Evolutionary conservation across 2,888 invertebrate genomes (phyloP).

Genomic region (Hartigia nigra): DNA sequence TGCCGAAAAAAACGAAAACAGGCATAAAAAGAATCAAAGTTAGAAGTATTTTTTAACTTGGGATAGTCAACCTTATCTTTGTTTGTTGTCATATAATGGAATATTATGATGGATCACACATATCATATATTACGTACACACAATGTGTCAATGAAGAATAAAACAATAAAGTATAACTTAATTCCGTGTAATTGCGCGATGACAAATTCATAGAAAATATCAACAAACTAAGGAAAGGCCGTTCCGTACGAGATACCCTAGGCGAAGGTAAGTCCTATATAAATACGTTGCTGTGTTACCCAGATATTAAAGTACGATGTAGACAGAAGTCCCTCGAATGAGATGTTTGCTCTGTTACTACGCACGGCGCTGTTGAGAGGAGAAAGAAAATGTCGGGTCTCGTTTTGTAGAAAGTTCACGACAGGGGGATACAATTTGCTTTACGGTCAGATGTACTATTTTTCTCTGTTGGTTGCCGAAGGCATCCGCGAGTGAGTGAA

Average conservation of each 20-base stretch:
- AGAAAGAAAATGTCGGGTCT: neutral
- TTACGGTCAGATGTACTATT: constrained; percentile 2
- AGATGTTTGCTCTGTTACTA: neutral
- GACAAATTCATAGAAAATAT: neutral
- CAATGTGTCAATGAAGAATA: neutral
- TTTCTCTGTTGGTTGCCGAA: neutral
- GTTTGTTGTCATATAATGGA: neutral
- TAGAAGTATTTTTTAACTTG: neutral
- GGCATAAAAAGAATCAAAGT: neutral
- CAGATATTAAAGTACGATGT: neutral
- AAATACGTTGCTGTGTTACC: neutral
- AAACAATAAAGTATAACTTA: neutral
- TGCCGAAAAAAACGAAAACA: too few species aligned
- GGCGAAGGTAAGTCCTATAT: neutral
- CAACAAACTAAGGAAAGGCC: constrained; percentile 18
- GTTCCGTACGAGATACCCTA: constrained; percentile 10
- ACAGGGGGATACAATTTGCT: neutral
- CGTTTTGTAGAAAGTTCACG: constrained; percentile 4
- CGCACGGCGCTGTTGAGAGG: neutral
- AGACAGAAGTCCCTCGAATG: neutral
- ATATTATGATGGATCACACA: neutral
- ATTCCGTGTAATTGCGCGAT: neutral
- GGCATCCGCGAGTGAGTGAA: neutral
- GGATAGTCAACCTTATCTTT: neutral
- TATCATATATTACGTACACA: neutral